Conservation (phyloP, 2,797 vertebrate species). For the Schizopygopsis malacanthus region DNA sequence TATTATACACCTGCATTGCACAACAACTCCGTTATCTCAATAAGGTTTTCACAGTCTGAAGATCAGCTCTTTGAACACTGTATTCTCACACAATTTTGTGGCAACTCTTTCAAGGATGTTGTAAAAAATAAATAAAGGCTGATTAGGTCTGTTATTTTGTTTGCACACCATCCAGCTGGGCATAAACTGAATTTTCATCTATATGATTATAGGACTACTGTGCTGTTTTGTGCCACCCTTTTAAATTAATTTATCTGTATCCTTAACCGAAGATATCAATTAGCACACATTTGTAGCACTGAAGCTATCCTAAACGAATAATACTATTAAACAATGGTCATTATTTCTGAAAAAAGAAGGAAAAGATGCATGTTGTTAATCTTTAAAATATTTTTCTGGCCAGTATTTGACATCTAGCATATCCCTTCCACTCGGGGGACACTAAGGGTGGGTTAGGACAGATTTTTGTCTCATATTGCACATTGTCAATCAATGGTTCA, state of each 20-base stretch:
- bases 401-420: background rate
- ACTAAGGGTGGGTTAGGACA: background rate
- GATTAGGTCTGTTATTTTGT: background rate
- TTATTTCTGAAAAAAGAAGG: background rate
- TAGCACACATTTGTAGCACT: background rate
- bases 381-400: background rate
- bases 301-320: background rate
- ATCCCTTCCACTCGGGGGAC: background rate
- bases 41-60: background rate
- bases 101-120: background rate
- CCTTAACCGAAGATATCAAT: background rate
- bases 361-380: background rate
- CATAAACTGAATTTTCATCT: background rate
- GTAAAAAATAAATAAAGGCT: background rate
- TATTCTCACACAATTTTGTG: background rate
- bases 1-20: background rate
- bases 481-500: conserved; percentile 8
- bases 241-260: background rate
- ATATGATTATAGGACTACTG: background rate
- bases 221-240: background rate
- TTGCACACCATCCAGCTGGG: background rate
- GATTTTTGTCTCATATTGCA: conserved; percentile 6
- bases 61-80: background rate
- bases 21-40: background rate
- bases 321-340: background rate